Conservation (phyloP, 2,797 vertebrate species). For the Discoglossus pictus region DNA sequence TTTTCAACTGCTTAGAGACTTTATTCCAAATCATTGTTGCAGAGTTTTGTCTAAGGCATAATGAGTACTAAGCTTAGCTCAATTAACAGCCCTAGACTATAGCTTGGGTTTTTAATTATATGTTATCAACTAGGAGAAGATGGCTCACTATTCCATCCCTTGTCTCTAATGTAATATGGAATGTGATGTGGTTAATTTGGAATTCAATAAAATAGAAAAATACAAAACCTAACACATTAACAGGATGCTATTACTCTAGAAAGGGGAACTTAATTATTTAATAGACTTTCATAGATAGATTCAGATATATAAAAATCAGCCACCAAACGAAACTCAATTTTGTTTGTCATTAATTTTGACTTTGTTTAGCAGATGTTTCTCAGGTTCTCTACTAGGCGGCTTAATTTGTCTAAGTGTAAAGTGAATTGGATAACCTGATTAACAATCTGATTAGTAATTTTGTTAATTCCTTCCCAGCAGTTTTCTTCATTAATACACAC, state of each 20-base stretch:
- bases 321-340: constrained; percentile 60
- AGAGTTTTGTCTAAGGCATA: too few relatives aligned
- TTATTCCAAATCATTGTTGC: too few relatives aligned
- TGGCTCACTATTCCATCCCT: too few relatives aligned
- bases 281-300: constrained; percentile 61
- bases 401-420: constrained; percentile 52
- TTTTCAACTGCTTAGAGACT: too few relatives aligned
- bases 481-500: constrained; percentile 12
- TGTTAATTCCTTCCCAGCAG: constrained; percentile 32
- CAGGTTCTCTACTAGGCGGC: constrained; percentile 52
- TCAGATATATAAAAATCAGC: constrained; percentile 63
- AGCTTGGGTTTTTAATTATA: too few relatives aligned
- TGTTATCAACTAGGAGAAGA: too few relatives aligned
- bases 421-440: constrained; percentile 44
- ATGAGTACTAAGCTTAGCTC: too few relatives aligned
- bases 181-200: too few relatives aligned
- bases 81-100: too few relatives aligned
- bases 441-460: constrained; percentile 47
- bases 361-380: constrained; percentile 62
- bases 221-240: too few relatives aligned
- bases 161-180: too few relatives aligned
- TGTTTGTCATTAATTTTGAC: constrained; percentile 61
- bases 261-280: constrained; percentile 42
- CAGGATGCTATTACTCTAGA: neutral
- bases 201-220: too few relatives aligned